These are phyloP conservation scores for Perizoma affinitatum DNA, from an alignment of 2,888 invertebrate genomes.

Conservation along the genomic window DNA sequence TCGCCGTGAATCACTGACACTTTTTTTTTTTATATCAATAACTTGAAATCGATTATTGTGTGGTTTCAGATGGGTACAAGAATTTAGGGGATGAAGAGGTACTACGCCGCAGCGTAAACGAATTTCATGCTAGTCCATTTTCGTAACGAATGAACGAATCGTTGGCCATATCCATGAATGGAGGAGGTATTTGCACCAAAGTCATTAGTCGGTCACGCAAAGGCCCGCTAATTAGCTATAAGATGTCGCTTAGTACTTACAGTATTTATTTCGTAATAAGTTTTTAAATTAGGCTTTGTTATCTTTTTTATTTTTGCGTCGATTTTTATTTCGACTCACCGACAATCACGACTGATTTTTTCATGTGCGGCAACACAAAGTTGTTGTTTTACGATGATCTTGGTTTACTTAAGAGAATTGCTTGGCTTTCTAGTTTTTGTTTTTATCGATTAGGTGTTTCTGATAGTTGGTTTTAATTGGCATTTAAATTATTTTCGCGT, in stretches of 20 bases:
- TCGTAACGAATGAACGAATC: conserved; percentile 76
- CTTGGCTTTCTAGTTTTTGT: conserved; percentile 15
- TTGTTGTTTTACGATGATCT: conserved; percentile 17
- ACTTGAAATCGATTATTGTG: background rate
- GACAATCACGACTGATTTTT: conserved; percentile 68
- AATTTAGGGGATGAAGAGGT: conserved; percentile 42
- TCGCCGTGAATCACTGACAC: too few relatives aligned
- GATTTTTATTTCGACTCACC: conserved; percentile 51
- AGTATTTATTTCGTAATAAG: conserved; percentile 82
- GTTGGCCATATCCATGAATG: conserved; percentile 74
- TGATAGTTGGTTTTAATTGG: conserved; percentile 17
- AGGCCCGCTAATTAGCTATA: conserved; percentile 53
- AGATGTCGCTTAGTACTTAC: conserved; percentile 73
- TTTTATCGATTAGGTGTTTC: conserved; percentile 11
- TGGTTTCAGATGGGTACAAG: conserved; percentile 45
- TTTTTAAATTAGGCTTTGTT: conserved; percentile 56
- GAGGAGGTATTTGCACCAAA: conserved; percentile 71
- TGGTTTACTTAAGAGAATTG: conserved; percentile 11
- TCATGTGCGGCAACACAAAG: conserved; percentile 35
- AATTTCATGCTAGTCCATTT: conserved; percentile 82
- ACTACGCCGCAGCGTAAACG: conserved; percentile 60
- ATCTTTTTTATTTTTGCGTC: conserved; percentile 50
- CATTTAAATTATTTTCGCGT: conserved; percentile 39
- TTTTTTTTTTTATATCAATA: too few relatives aligned
- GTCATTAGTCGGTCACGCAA: conserved; percentile 59